These are phyloP conservation scores for Heterodera filipjevi DNA, from an alignment of 2,888 invertebrate genomes.

Conservation along the genomic window DNA sequence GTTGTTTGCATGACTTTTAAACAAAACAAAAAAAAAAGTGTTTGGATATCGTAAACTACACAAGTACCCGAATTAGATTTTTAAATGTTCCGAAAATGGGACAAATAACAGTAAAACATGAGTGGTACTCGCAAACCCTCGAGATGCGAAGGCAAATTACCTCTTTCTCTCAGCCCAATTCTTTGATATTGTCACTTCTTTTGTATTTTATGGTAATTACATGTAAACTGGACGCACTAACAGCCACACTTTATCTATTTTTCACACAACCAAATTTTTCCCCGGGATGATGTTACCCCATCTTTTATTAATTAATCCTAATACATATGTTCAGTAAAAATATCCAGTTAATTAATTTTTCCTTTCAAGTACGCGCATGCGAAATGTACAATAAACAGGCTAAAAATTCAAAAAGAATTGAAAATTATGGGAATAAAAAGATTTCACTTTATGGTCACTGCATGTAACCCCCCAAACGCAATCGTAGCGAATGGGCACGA, in stretches of 20 bases:
- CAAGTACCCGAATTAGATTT: too few species aligned
- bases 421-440: background rate
- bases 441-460: conserved; percentile 50
- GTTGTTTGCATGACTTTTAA: too few species aligned
- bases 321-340: background rate
- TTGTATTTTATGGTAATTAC: too few species aligned
- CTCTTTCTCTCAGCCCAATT: background rate
- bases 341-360: background rate
- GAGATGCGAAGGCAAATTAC: background rate
- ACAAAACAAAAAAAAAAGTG: too few species aligned
- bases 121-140: background rate
- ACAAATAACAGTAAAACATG: too few species aligned
- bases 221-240: too few species aligned
- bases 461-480: conserved; percentile 49
- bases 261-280: too few species aligned
- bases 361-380: conserved; percentile 17
- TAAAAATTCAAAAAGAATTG: background rate
- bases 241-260: too few species aligned
- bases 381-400: conserved; percentile 28
- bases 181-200: background rate
- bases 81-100: too few species aligned
- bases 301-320: too few species aligned
- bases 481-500: conserved; percentile 49
- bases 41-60: too few species aligned
- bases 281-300: too few species aligned